A percentile compares a stretch with the other conserved stretches of the same genome.
Conservation (phyloP, 35 echinoderm and acorn worm species). For the Diadema setosum region DNA sequence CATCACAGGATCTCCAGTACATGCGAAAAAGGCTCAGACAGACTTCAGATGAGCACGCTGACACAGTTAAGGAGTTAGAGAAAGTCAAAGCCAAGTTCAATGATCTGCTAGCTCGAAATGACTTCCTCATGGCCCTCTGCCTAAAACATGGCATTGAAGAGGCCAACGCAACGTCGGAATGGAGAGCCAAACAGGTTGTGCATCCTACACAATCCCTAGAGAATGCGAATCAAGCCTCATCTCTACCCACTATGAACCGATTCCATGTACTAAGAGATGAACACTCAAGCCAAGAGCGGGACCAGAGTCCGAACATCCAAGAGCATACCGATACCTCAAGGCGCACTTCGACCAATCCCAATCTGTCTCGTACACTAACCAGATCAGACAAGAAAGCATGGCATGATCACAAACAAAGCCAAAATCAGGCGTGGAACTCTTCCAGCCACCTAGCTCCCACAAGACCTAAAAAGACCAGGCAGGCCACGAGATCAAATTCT, state of each 20-base stretch:
- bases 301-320: neutral
- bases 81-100: neutral
- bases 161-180: neutral
- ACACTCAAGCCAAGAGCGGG: no score
- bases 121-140: neutral
- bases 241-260: neutral
- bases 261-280: neutral
- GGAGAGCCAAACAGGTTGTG: neutral
- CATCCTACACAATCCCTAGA: neutral
- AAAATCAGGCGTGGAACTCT: neutral
- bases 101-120: neutral
- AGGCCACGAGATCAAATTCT: neutral
- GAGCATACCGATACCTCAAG: neutral
- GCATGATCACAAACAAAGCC: neutral
- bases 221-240: neutral
- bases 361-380: neutral
- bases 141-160: neutral
- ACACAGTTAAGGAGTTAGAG: neutral
- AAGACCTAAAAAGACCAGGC: neutral
- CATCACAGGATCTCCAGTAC: neutral
- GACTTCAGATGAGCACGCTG: neutral
- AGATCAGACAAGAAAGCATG: neutral
- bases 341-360: neutral
- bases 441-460: neutral
- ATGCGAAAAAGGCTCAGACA: neutral